phyloP scores from a whole-genome alignment of 2,113 vertebrate genomes.

The Leucopsar rothschildi region DNA sequence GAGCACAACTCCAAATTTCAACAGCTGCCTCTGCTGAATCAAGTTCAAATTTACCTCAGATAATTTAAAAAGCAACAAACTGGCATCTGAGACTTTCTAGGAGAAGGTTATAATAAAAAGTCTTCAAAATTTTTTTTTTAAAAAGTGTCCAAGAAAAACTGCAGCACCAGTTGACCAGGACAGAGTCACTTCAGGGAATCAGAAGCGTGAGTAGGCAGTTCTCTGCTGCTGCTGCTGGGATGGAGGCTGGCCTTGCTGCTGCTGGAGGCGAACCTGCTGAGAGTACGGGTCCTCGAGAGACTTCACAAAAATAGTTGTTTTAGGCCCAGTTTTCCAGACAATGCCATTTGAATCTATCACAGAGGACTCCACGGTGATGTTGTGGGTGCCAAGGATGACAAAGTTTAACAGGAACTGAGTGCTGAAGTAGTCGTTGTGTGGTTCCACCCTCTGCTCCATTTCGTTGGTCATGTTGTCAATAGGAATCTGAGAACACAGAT shows the following conservation, averaged over 20 bases:
- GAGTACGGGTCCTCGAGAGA: slow-evolving; percentile 94
- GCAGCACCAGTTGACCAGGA: not conserved
- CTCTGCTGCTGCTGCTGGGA: slow-evolving; percentile 76
- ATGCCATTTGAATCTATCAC: slow-evolving; percentile 90
- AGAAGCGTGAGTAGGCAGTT: slow-evolving; percentile 75
- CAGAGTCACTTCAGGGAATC: not conserved
- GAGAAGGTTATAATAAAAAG: not conserved
- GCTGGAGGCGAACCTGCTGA: slow-evolving; percentile 89
- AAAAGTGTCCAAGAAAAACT: not conserved
- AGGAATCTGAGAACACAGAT: slow-evolving; percentile 76
- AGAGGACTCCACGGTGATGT: slow-evolving; percentile 92
- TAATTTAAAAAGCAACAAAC: not conserved
- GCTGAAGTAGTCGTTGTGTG: slow-evolving; percentile 99
- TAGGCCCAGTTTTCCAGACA: slow-evolving; percentile 93
- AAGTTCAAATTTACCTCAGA: not conserved
- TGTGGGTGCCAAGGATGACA: slow-evolving; percentile 87
- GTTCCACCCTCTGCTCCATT: slow-evolving; percentile 94
- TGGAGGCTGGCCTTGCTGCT: slow-evolving; percentile 77
- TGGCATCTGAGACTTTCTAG: not conserved
- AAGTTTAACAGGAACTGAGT: slow-evolving; percentile 96
- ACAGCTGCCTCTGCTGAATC: not conserved
- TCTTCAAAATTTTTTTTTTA: not conserved
- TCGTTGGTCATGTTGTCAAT: slow-evolving; percentile 89
- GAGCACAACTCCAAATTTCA: not conserved
- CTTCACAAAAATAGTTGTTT: slow-evolving; percentile 88